These are phyloP conservation scores for Miniopterus natalensis DNA, from an alignment of 2,113 vertebrate genomes.

Conservation along the genomic window DNA sequence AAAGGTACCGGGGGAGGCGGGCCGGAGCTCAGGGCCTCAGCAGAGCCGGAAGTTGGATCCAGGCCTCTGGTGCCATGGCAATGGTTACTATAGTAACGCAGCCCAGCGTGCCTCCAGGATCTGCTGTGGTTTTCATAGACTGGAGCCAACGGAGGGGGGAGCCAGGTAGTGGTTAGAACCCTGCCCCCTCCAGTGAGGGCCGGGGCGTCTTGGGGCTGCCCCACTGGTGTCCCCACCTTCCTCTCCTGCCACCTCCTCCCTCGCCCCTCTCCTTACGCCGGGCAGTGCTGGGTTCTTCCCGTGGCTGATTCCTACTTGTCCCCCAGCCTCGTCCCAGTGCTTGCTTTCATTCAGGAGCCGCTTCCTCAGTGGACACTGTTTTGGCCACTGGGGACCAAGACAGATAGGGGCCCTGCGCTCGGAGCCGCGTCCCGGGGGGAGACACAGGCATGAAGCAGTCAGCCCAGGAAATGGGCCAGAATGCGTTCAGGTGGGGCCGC, in stretches of 20 bases:
- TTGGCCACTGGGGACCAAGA: not conserved
- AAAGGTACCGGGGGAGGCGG: not conserved
- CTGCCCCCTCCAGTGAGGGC: not conserved
- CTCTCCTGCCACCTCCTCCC: not conserved
- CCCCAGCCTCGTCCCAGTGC: not conserved
- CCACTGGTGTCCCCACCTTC: not conserved
- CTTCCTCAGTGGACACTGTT: not conserved
- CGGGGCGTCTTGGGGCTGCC: not conserved
- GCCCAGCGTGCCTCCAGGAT: constrained; percentile 40
- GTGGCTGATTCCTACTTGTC: not conserved
- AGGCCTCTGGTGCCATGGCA: constrained; percentile 76
- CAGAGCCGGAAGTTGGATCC: constrained; percentile 65
- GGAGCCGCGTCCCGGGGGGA: not conserved
- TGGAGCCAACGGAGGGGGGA: not conserved
- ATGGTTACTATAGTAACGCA: constrained; percentile 77
- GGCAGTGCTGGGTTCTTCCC: not conserved
- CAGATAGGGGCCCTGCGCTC: not conserved
- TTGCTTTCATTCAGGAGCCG: not conserved
- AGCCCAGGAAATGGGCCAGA: not conserved
- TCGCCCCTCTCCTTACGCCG: rapidly evolving
- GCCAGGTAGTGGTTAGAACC: not conserved
- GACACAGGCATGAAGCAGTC: not conserved
- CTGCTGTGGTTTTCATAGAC: constrained; percentile 34
- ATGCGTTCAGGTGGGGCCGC: rapidly evolving
- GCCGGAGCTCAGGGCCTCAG: constrained; percentile 33